These are phyloP conservation scores for Drosophila cyrtoloma DNA, from an alignment of 2,888 invertebrate genomes.

Conservation along the genomic window DNA sequence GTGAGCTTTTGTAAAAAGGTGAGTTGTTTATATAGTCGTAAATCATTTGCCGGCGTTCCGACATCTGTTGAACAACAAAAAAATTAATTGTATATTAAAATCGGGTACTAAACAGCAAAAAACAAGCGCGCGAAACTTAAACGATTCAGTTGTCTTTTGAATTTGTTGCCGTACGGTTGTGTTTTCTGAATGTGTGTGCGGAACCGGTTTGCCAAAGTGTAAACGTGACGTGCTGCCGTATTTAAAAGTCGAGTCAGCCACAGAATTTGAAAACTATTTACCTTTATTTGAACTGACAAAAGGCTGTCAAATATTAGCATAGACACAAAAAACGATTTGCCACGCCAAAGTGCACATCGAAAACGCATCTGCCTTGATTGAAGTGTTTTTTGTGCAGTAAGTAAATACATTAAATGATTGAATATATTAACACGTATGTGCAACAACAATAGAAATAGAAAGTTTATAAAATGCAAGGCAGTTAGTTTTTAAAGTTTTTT, in stretches of 20 bases:
- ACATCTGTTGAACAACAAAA: constrained; percentile 48
- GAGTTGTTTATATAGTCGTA: not conserved
- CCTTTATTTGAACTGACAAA: constrained; percentile 43
- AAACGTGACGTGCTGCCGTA: constrained; percentile 48
- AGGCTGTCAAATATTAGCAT: constrained; percentile 60
- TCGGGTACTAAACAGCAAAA: constrained; percentile 55
- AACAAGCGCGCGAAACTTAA: constrained; percentile 47
- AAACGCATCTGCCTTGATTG: constrained; percentile 33
- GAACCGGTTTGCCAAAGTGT: constrained; percentile 63
- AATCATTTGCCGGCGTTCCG: constrained; percentile 35
- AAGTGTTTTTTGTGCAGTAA: constrained; percentile 27
- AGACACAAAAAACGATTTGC: constrained; percentile 14
- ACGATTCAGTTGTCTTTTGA: constrained; percentile 69
- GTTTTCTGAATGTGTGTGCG: constrained; percentile 25
- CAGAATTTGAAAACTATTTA: constrained; percentile 48
- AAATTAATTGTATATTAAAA: constrained; percentile 36
- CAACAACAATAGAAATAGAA: constrained; percentile 69
- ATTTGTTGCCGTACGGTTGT: constrained; percentile 71
- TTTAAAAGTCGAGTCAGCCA: constrained; percentile 1
- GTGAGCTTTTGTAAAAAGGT: not conserved
- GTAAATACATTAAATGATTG: constrained; percentile 18
- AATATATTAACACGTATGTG: constrained; percentile 36
- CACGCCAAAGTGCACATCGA: constrained; percentile 57
- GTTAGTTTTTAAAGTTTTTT: constrained; percentile 40
- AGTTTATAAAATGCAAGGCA: constrained; percentile 63